phyloP scores from a whole-genome alignment of 2,797 vertebrate species.

The Galaxias olidus region DNA sequence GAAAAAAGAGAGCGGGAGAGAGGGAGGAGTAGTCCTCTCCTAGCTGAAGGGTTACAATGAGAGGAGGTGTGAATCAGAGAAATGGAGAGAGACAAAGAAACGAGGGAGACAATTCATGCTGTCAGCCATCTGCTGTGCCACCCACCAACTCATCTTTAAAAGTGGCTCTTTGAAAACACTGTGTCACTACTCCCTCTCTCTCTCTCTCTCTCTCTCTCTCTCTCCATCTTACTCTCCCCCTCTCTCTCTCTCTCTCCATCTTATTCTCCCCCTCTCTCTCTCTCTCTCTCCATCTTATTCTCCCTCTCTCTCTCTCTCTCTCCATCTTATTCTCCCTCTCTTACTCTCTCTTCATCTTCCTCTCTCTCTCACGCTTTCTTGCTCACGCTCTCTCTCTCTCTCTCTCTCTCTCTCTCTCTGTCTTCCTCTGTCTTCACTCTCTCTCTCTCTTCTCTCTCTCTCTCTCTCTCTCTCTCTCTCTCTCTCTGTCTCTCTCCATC shows the following conservation, averaged over 20 bases:
- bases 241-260: not conserved
- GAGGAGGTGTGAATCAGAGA: not conserved
- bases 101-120: too few relatives aligned
- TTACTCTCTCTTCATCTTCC: not conserved
- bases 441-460: too few relatives aligned
- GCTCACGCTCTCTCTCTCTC: not conserved
- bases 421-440: too few relatives aligned
- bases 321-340: not conserved
- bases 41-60: too few relatives aligned
- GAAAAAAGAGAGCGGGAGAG: not conserved
- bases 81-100: not conserved
- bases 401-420: not conserved
- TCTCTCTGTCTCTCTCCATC: too few relatives aligned
- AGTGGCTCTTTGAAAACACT: too few relatives aligned
- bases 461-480: not conserved
- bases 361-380: too few relatives aligned
- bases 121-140: too few relatives aligned
- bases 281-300: not conserved
- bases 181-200: not conserved
- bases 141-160: too few relatives aligned
- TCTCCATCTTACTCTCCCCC: not conserved
- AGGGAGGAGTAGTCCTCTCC: not conserved
- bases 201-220: not conserved
- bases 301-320: not conserved
- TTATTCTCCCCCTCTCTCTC: not conserved